Conservation (phyloP, 2,797 vertebrate genomes). For the Intellagama lesueurii region DNA sequence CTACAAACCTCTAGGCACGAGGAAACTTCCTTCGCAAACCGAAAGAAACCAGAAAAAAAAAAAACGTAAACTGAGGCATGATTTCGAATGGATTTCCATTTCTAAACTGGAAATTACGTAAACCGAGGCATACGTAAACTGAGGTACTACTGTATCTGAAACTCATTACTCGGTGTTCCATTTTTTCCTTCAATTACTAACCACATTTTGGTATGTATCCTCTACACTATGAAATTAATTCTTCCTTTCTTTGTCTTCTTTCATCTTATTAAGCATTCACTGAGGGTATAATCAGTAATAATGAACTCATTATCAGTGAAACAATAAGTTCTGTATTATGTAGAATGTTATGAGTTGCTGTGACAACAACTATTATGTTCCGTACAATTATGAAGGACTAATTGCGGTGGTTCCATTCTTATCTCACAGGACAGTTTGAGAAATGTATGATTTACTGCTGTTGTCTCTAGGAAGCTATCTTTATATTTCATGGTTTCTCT, state of each 20-base stretch:
- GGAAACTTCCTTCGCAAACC: too few species aligned
- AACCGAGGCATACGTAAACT: too few species aligned
- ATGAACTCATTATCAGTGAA: slow-evolving; percentile 24
- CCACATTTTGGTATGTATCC: slow-evolving; percentile 6
- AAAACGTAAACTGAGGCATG: too few species aligned
- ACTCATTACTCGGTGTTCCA: slow-evolving; percentile 30
- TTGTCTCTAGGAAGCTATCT: neutral
- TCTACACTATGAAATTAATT: slow-evolving; percentile 9
- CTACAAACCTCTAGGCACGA: too few species aligned
- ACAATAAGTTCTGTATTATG: slow-evolving; percentile 7
- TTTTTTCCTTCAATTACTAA: neutral
- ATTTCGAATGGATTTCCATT: too few species aligned
- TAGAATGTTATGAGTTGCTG: slow-evolving; percentile 18
- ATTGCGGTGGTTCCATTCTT: slow-evolving; percentile 9
- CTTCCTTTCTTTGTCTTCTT: slow-evolving; percentile 15
- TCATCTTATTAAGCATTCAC: neutral
- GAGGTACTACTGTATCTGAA: neutral
- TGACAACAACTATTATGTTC: neutral
- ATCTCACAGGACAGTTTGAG: neutral
- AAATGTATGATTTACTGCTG: neutral
- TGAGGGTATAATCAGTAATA: neutral
- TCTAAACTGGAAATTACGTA: too few species aligned
- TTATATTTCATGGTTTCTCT: neutral
- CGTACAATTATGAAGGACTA: neutral
- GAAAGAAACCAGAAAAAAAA: too few species aligned